Conservation (phyloP, 92 coral and sea anemone species). For the Porites divaricata region DNA sequence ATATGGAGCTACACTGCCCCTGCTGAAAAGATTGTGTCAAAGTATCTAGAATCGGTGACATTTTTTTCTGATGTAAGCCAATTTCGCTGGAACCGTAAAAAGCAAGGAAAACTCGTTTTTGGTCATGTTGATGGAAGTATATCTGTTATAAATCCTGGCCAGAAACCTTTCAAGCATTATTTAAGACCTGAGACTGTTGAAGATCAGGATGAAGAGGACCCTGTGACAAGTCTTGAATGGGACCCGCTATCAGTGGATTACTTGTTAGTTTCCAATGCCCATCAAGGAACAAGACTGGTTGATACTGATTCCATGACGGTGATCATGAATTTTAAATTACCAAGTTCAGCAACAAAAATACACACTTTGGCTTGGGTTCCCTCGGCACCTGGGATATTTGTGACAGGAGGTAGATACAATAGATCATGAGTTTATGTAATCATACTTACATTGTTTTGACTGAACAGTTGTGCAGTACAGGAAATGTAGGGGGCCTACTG, state of each 20-base stretch:
- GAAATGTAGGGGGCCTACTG: not conserved
- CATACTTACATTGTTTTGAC: not conserved
- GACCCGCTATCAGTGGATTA: constrained; percentile 91
- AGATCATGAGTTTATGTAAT: no score
- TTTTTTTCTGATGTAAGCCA: constrained; percentile 92
- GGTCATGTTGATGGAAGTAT: constrained; percentile 97
- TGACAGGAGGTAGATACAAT: constrained; percentile 82
- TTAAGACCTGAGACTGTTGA: constrained; percentile 83
- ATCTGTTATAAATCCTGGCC: constrained; percentile 78
- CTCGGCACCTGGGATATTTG: constrained; percentile 96
- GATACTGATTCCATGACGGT: constrained; percentile 87
- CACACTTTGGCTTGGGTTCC: constrained; percentile 93
- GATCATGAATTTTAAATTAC: constrained; percentile 89
- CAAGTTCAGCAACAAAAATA: constrained; percentile 84
- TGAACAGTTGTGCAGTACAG: not conserved
- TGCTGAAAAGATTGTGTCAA: constrained; percentile 59
- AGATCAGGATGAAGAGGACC: constrained; percentile 88
- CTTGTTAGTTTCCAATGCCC: constrained; percentile 82
- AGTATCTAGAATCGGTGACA: constrained; percentile 78
- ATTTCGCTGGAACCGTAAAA: constrained; percentile 91
- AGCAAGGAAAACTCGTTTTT: constrained; percentile 81
- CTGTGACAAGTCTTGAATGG: constrained; percentile 93
- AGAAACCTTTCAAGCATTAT: constrained; percentile 82
- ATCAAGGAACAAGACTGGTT: constrained; percentile 78
- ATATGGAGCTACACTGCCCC: constrained; percentile 75